A percentile compares a stretch with the other conserved stretches of the same genome.
Conservation (phyloP, 2,888 invertebrate genomes). For the Drosophila fulvimacula region DNA sequence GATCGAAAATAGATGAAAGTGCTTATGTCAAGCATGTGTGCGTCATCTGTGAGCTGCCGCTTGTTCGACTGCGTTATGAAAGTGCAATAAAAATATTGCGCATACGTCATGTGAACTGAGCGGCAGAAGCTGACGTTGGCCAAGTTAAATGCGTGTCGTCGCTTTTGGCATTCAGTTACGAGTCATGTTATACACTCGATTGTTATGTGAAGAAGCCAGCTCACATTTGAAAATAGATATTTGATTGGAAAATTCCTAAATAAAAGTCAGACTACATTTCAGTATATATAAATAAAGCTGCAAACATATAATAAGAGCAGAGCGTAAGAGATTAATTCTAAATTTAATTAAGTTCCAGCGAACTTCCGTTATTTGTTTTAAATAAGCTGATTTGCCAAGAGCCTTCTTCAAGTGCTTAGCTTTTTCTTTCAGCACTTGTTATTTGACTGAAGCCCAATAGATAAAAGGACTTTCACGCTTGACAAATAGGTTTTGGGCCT, state of each 20-base stretch:
- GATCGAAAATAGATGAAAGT: slow-evolving; percentile 20
- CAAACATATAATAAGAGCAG: neutral
- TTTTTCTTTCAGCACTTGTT: slow-evolving; percentile 1
- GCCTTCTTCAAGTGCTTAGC: neutral
- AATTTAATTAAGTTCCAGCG: neutral
- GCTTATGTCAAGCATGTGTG: slow-evolving; percentile 32
- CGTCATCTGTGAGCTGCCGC: slow-evolving; percentile 26
- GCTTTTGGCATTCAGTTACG: neutral
- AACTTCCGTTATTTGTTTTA: neutral
- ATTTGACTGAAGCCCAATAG: slow-evolving; percentile 26
- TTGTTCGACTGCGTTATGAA: slow-evolving; percentile 7
- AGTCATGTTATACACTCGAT: neutral
- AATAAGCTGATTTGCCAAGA: neutral
- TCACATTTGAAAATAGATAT: neutral
- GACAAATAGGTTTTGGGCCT: slow-evolving; percentile 50
- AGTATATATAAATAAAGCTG: neutral
- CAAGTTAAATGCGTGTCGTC: neutral
- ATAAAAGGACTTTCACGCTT: slow-evolving; percentile 33
- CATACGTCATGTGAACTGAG: slow-evolving; percentile 37
- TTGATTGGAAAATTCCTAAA: neutral
- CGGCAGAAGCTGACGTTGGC: slow-evolving; percentile 9
- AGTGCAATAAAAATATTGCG: slow-evolving; percentile 19
- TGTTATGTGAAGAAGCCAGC: neutral
- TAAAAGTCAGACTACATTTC: neutral
- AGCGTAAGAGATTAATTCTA: neutral